Evolutionary conservation across 2,888 invertebrate genomes (phyloP).

Genomic region (Lagria hirta): DNA sequence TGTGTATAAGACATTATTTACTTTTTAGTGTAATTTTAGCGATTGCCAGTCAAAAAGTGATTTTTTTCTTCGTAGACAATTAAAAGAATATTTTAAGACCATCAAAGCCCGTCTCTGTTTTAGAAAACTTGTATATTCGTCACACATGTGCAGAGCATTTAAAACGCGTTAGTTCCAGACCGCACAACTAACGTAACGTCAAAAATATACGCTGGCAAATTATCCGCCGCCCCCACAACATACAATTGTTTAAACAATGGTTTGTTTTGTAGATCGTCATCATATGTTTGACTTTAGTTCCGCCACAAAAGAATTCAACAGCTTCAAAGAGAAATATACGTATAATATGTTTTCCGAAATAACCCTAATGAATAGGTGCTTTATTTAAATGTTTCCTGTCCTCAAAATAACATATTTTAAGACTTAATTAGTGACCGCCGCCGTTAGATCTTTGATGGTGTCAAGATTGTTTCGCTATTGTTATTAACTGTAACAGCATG

Average conservation of each 20-base stretch:
- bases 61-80: not conserved
- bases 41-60: no score
- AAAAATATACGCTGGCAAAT: conserved; percentile 44
- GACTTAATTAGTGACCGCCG: conserved; percentile 44
- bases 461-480: conserved; percentile 40
- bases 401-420: conserved; percentile 49
- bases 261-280: conserved; percentile 42
- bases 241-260: conserved; percentile 50
- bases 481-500: no score
- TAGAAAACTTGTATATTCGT: conserved; percentile 28
- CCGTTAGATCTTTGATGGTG: conserved; percentile 42
- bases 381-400: conserved; percentile 52
- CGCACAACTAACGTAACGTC: conserved; percentile 41
- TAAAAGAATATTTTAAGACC: conserved; percentile 14
- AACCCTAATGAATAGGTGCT: conserved; percentile 50
- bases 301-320: conserved; percentile 38
- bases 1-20: no score
- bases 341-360: conserved; percentile 43
- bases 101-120: conserved; percentile 25
- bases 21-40: no score
- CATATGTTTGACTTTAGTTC: conserved; percentile 52
- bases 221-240: conserved; percentile 42
- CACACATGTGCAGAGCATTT: conserved; percentile 38
- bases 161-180: conserved; percentile 39
- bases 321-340: conserved; percentile 44